Conservation (phyloP, 2,888 invertebrate genomes). For the Pammene aurita region DNA sequence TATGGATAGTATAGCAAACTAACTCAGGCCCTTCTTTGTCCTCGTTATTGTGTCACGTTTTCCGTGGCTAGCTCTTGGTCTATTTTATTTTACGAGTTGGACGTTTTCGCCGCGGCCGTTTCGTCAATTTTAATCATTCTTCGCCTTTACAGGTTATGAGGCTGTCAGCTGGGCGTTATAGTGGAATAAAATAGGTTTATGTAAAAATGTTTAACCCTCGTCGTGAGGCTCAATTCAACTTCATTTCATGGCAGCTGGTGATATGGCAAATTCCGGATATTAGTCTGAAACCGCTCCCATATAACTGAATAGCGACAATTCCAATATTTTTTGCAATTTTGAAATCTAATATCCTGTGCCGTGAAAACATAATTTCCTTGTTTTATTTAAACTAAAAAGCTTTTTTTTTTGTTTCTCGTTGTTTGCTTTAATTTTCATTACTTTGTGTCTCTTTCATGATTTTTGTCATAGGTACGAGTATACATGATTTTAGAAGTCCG, state of each 20-base stretch:
- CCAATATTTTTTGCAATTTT: background rate
- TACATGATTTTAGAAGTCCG: too few species aligned
- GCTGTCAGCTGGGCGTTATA: constrained; percentile 12
- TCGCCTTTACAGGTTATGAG: constrained; percentile 18
- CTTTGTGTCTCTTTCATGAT: background rate
- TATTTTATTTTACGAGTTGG: constrained; percentile 49
- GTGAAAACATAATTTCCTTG: background rate
- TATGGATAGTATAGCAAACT: too few species aligned
- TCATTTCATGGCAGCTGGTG: background rate
- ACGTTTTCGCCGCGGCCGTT: constrained; percentile 45
- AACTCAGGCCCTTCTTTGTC: too few species aligned
- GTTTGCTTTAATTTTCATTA: background rate
- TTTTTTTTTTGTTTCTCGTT: background rate
- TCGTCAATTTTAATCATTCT: constrained; percentile 29
- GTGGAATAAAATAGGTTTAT: constrained; percentile 6
- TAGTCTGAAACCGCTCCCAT: too few species aligned
- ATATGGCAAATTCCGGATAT: too few species aligned
- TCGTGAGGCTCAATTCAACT: background rate
- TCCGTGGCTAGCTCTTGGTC: too few species aligned
- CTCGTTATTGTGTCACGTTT: too few species aligned
- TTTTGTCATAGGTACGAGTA: background rate
- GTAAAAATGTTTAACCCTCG: background rate
- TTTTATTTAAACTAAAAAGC: constrained; percentile 2
- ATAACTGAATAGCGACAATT: too few species aligned
- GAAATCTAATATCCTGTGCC: constrained; percentile 8